A percentile compares a stretch with the other conserved stretches of the same genome.
phyloP scores from a whole-genome alignment of 2,797 vertebrate genomes.

The Anableps anableps region DNA sequence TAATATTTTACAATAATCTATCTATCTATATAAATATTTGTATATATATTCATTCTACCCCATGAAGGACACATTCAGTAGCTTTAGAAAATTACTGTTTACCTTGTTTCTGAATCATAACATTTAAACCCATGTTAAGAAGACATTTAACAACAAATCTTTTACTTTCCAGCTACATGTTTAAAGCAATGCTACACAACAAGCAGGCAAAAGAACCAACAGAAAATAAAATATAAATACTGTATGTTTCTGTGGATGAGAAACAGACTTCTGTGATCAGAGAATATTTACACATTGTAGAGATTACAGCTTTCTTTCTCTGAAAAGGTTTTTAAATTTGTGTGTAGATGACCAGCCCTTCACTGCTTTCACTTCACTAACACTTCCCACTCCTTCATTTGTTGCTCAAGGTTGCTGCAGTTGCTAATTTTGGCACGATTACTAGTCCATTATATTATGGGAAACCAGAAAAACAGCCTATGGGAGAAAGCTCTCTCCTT shows the following conservation, averaged over 20 bases:
- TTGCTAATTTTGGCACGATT: slow-evolving; percentile 29
- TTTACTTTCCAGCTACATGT: neutral
- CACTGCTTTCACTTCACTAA: slow-evolving; percentile 25
- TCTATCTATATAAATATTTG: slow-evolving; percentile 11
- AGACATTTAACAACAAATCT: neutral
- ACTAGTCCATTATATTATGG: slow-evolving; percentile 4
- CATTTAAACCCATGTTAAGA: neutral
- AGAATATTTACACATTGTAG: neutral
- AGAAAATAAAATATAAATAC: neutral
- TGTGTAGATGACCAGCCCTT: neutral
- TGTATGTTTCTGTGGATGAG: neutral
- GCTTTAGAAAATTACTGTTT: neutral
- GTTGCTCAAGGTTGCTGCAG: slow-evolving; percentile 17
- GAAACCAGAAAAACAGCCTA: slow-evolving; percentile 12
- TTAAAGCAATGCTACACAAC: neutral
- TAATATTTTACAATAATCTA: slow-evolving; percentile 37
- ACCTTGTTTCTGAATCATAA: neutral
- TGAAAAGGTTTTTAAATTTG: neutral
- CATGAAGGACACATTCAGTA: neutral
- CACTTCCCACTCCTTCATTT: slow-evolving; percentile 18
- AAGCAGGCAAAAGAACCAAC: neutral
- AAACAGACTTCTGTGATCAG: neutral
- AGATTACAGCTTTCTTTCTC: neutral
- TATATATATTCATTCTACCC: neutral
- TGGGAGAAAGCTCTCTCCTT: slow-evolving; percentile 16